phyloP scores from a whole-genome alignment of 1,140 invertebrate species.

The Gonioctena quinquepunctata region DNA sequence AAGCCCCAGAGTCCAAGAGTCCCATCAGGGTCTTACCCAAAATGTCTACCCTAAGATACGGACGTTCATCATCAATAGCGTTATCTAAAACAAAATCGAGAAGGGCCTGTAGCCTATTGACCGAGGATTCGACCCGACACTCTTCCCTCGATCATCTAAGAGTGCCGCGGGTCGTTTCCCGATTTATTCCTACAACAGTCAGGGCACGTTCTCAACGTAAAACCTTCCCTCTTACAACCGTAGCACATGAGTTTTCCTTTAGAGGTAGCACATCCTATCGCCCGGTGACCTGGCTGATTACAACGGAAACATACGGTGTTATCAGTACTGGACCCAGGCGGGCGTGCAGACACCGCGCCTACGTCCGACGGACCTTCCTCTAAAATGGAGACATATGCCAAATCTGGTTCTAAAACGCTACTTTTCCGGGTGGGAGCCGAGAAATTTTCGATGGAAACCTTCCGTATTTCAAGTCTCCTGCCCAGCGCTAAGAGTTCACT shows the following conservation, averaged over 20 bases:
- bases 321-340: neutral
- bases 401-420: neutral
- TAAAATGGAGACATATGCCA: neutral
- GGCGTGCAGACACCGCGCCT: neutral
- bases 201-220: conserved; percentile 8
- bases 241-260: conserved; percentile 11
- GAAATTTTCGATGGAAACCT: conserved; percentile 10
- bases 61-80: conserved; percentile 14
- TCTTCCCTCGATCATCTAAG: neutral
- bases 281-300: conserved; percentile 3
- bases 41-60: conserved; percentile 23
- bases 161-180: conserved; percentile 18
- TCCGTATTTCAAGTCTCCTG: conserved; percentile 12
- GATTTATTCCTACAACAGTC: neutral
- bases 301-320: conserved; percentile 10
- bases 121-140: neutral
- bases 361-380: neutral
- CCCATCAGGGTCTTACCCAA: conserved; percentile 17
- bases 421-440: neutral
- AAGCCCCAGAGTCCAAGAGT: conserved; percentile 24
- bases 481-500: conserved; percentile 11
- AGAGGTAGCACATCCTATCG: neutral
- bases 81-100: neutral
- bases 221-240: conserved; percentile 7
- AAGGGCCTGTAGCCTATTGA: neutral